Percentiles rank a stretch among this genome's conserved stretches.
Evolutionary conservation across 2,113 vertebrate species (phyloP).

Genomic region (Columba livia): DNA sequence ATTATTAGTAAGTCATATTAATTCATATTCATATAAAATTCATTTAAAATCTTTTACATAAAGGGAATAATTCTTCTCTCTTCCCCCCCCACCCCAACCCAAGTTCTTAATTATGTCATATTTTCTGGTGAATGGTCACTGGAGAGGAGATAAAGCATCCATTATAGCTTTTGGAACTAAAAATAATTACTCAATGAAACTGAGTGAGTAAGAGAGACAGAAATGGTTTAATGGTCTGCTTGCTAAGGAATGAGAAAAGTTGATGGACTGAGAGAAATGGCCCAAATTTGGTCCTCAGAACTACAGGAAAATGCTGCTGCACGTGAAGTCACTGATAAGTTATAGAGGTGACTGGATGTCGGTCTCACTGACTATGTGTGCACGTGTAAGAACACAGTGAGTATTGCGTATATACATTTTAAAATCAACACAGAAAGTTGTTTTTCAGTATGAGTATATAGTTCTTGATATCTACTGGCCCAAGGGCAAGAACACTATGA

Average conservation of each 20-base stretch:
- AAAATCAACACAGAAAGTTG: neutral
- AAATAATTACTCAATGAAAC: slow-evolving; percentile 15
- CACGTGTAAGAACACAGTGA: neutral
- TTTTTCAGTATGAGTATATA: neutral
- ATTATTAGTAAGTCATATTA: slow-evolving; percentile 29
- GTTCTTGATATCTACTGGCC: neutral
- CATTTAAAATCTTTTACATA: slow-evolving; percentile 6
- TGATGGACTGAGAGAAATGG: neutral
- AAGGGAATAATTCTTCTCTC: neutral
- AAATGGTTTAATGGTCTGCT: slow-evolving; percentile 21
- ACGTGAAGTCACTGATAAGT: neutral
- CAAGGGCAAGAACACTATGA: neutral
- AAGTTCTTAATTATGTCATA: slow-evolving; percentile 40
- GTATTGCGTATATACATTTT: neutral
- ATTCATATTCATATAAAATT: slow-evolving; percentile 27
- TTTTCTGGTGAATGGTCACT: slow-evolving; percentile 38
- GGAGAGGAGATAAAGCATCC: slow-evolving; percentile 40
- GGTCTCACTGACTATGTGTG: neutral
- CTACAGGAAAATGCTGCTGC: neutral
- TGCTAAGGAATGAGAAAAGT: neutral
- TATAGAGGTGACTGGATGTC: neutral
- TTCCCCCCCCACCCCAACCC: neutral
- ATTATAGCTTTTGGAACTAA: slow-evolving; percentile 24
- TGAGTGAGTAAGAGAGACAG: neutral
- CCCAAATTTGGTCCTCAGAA: neutral